A percentile compares a stretch with the other conserved stretches of the same genome.
Conservation (phyloP, 2,888 invertebrate species). For the Dendrolimus houi region DNA sequence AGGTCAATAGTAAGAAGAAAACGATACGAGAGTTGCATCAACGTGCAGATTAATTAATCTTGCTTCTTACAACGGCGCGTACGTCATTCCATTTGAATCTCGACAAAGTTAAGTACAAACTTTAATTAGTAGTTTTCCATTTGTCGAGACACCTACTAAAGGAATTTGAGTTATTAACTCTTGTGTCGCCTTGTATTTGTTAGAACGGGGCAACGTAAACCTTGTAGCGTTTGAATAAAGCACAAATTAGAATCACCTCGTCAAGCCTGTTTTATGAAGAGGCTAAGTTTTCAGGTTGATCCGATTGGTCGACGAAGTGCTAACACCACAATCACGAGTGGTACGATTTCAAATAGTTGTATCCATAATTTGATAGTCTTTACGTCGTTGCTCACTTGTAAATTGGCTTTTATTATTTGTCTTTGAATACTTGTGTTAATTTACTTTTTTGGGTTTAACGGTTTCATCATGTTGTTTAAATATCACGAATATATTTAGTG, state of each 20-base stretch:
- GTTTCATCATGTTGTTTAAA: constrained; percentile 65
- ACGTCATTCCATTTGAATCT: constrained; percentile 54
- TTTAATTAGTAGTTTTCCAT: constrained; percentile 72
- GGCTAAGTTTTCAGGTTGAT: constrained; percentile 46
- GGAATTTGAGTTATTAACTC: constrained; percentile 54
- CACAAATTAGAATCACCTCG: constrained; percentile 24
- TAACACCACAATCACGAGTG: constrained; percentile 64
- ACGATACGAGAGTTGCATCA: constrained; percentile 54
- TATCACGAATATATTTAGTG: constrained; percentile 43
- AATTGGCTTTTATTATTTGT: constrained; percentile 68
- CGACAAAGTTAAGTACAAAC: constrained; percentile 43
- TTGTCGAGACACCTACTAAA: constrained; percentile 64
- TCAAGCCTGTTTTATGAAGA: constrained; percentile 41
- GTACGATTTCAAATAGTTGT: constrained; percentile 67
- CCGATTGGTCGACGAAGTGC: constrained; percentile 53
- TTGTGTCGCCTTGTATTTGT: constrained; percentile 29
- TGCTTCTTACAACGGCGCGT: constrained; percentile 47
- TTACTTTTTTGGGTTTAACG: constrained; percentile 65
- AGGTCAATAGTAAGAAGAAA: constrained; percentile 57
- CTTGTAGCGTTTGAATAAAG: constrained; percentile 33
- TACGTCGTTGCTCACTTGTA: constrained; percentile 54
- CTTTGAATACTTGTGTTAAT: constrained; percentile 58
- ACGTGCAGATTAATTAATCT: constrained; percentile 61
- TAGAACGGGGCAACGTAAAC: constrained; percentile 29
- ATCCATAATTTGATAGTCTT: constrained; percentile 63